A percentile compares a stretch with the other conserved stretches of the same genome.
phyloP scores from a whole-genome alignment of 92 coral and sea anemone genomes.

The Epizoanthus scotinus region DNA sequence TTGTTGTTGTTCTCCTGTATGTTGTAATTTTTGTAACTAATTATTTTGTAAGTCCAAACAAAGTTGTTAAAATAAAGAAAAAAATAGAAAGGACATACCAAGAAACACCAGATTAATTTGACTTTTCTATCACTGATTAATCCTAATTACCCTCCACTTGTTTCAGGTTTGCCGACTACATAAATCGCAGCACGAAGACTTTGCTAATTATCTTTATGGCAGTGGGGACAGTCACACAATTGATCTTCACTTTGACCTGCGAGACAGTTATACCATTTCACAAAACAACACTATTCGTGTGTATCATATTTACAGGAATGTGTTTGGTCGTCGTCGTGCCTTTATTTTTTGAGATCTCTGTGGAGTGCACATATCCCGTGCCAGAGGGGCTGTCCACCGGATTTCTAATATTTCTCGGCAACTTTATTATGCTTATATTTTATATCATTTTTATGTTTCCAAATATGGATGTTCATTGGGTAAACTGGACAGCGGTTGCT shows the following conservation, averaged over 20 bases:
- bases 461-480: conserved; percentile 59
- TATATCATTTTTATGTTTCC: conserved; percentile 71
- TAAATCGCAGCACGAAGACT: conserved; percentile 53
- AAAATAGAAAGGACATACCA: too few relatives aligned
- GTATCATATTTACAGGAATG: conserved; percentile 63
- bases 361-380: conserved; percentile 68
- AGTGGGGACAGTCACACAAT: conserved; percentile 48
- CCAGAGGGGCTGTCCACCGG: conserved; percentile 62
- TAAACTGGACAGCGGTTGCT: conserved; percentile 73
- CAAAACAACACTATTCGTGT: conserved; percentile 48
- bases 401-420: conserved; percentile 44
- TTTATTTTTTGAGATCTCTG: conserved; percentile 54
- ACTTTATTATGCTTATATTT: conserved; percentile 46
- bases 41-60: too few relatives aligned
- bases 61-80: too few relatives aligned
- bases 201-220: conserved; percentile 48
- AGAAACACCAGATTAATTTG: too few relatives aligned
- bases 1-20: too few relatives aligned
- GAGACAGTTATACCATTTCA: conserved; percentile 58
- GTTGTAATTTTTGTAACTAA: too few relatives aligned
- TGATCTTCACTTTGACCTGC: conserved; percentile 63
- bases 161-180: conserved; percentile 59
- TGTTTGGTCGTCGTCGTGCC: conserved; percentile 59
- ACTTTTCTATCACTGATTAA: too few relatives aligned
- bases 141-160: background rate